Percentiles rank a stretch among this genome's conserved stretches.
Conservation (phyloP, 2,797 vertebrate species). For the Sebastes taczanowskii region DNA sequence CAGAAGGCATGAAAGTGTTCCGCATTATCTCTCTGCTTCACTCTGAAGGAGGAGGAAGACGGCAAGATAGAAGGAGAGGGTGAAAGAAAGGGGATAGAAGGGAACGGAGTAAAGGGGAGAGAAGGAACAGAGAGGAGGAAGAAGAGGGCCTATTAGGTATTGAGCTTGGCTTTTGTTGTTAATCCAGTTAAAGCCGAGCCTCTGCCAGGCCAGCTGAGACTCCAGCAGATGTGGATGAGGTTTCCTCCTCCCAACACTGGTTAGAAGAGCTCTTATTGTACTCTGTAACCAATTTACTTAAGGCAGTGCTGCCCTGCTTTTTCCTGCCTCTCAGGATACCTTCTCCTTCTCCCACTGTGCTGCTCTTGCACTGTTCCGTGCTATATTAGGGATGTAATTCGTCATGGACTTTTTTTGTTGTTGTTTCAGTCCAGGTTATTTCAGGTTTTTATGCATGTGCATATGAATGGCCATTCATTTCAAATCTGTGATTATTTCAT, state of each 20-base stretch:
- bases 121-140: constrained; percentile 25
- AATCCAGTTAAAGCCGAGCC: constrained; percentile 71
- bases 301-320: constrained; percentile 31
- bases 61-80: neutral
- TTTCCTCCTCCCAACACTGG: constrained; percentile 38
- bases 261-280: constrained; percentile 37
- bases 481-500: neutral
- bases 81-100: neutral
- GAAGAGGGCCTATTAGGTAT: constrained; percentile 65
- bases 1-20: constrained; percentile 71
- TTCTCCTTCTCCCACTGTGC: constrained; percentile 12
- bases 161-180: constrained; percentile 66
- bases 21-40: constrained; percentile 59
- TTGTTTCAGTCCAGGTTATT: constrained; percentile 19
- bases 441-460: constrained; percentile 9
- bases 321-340: constrained; percentile 17
- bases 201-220: constrained; percentile 51
- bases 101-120: neutral
- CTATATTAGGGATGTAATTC: constrained; percentile 50
- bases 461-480: constrained; percentile 1
- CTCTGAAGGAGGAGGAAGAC: constrained; percentile 40
- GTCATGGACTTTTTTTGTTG: neutral
- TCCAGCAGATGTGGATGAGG: constrained; percentile 50
- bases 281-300: constrained; percentile 48
- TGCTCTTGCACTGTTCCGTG: constrained; percentile 16